Conservation (phyloP, 2,797 vertebrate genomes). For the Mionectes olivaceus region DNA sequence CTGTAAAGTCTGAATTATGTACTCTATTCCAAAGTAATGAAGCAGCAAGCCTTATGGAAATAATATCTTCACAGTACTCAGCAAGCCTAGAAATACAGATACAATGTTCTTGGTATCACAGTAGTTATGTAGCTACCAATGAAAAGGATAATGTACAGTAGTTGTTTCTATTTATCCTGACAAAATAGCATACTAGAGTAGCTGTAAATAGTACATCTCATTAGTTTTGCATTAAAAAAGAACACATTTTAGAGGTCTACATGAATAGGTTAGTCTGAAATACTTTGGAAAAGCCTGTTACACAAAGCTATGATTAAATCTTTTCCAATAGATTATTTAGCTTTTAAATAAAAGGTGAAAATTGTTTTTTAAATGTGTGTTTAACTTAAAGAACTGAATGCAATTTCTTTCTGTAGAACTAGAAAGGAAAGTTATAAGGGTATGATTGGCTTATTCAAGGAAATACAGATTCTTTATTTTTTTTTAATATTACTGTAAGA, state of each 20-base stretch:
- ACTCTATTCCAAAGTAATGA: slow-evolving; percentile 23
- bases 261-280: background rate
- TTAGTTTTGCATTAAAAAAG: slow-evolving; percentile 4
- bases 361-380: background rate
- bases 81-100: background rate
- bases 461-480: background rate
- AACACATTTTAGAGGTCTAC: background rate
- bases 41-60: slow-evolving; percentile 10
- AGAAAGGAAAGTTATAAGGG: background rate
- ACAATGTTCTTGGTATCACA: background rate
- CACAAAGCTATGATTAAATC: background rate
- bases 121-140: background rate
- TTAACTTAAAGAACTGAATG: background rate
- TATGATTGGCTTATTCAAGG: background rate
- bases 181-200: background rate
- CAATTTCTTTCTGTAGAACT: background rate
- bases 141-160: background rate
- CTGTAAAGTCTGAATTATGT: background rate
- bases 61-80: background rate
- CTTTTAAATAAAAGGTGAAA: background rate
- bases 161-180: slow-evolving; percentile 2
- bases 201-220: background rate
- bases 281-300: background rate
- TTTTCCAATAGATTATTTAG: background rate
- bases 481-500: background rate